Evolutionary conservation across 2,113 vertebrate genomes (phyloP).

Genomic region (Ivindomyrus marchei): DNA sequence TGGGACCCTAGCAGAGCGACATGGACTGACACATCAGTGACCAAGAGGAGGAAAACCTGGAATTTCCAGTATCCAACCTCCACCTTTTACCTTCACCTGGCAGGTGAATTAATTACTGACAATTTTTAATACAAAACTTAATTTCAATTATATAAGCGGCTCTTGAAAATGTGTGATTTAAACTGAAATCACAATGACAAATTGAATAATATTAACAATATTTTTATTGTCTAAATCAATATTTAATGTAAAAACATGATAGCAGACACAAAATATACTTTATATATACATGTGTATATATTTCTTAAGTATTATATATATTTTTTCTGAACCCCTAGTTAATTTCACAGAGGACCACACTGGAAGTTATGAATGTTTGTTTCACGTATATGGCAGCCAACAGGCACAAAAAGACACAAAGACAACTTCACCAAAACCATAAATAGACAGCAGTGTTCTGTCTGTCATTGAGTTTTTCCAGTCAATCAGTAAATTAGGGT

Average conservation of each 20-base stretch:
- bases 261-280: not conserved
- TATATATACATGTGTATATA: not conserved
- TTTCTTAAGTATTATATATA: not conserved
- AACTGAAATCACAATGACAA: not conserved
- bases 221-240: not conserved
- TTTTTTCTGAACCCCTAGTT: not conserved
- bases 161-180: not conserved
- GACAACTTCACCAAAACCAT: not conserved
- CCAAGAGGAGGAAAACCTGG: not conserved
- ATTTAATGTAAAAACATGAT: not conserved
- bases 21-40: not conserved
- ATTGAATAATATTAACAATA: not conserved
- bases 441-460: not conserved
- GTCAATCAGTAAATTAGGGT: not conserved
- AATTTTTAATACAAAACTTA: not conserved
- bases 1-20: not conserved
- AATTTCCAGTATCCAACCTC: not conserved
- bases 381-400: not conserved
- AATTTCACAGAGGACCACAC: not conserved
- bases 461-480: not conserved
- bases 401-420: not conserved
- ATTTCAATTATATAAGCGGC: not conserved
- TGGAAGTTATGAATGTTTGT: not conserved
- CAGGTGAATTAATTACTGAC: not conserved
- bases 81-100: not conserved